Evolutionary conservation across 2,888 invertebrate species (phyloP), one percentile per base, ranked within the genome.

Genomic region (Hemistola chrysoprasaria): DNA sequence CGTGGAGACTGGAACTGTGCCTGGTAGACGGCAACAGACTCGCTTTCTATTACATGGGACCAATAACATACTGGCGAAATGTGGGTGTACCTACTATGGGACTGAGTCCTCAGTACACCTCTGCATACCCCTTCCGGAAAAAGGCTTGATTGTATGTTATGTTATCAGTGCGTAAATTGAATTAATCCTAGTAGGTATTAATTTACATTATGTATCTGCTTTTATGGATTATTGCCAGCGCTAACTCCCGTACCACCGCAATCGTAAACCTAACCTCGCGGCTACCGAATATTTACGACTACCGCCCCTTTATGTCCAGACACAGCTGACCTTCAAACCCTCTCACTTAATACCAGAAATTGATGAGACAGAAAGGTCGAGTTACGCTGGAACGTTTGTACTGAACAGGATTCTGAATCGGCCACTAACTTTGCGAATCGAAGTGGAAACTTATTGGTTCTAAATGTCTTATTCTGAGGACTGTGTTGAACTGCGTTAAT

Each of bases 251-350:
- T 37, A 47, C 37, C 53, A 55, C 59, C 59, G 39, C 66, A 65
- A 61, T 66, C 64, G 62, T 71, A 69, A 68, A 67, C 60, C 59
- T 50, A 50, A 48, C 40, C 50, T 58, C 33, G 43, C 16, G 65
- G 62, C 62, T 61, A 50, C 37, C 31, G 45, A 53, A 61, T 65
- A 74, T 75, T 74, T 73, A 74, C 61, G 68, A 60, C 49, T 30
- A 37, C 35, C 51, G 29, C 39, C 33, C 32, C 34, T 26, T 33
- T 36, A 32, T 30, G 35, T 43, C 73, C 59, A 63, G 29, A 27
- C 11, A 32, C 38, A 8, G 1, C 20, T 38, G 59, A 56, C 26
- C 64, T 40, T 8, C 37, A 28, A 21, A 16, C 22, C 10, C 31
- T 36, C 22, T 33, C 27, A 8, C 1, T 23, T 32, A 6, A 27